These are phyloP conservation scores for Cavia porcellus DNA, from an alignment of 2,113 vertebrate species.

Conservation along the genomic window DNA sequence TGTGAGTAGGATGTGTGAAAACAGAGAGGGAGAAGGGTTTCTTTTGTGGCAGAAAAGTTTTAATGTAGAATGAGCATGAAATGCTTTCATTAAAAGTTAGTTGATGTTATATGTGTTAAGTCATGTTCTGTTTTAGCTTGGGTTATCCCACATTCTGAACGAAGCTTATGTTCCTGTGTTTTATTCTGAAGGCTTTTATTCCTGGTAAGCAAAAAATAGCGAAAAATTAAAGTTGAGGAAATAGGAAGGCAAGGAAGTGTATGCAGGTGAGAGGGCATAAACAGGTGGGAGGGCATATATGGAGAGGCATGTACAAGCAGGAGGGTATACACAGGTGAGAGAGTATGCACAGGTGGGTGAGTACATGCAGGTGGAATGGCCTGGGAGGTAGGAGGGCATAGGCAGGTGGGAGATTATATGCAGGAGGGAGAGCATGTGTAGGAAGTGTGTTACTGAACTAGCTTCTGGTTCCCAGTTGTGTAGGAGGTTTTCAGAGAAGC, in stretches of 20 bases:
- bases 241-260: not conserved
- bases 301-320: not conserved
- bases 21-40: not conserved
- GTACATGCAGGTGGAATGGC: not conserved
- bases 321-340: not conserved
- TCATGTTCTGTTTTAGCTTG: conserved; percentile 44
- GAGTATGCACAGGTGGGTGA: not conserved
- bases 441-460: not conserved
- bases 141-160: conserved; percentile 13
- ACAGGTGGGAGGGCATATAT: not conserved
- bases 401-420: not conserved
- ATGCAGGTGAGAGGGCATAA: not conserved
- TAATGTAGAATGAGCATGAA: conserved; percentile 42
- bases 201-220: not conserved
- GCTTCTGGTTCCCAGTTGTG: not conserved
- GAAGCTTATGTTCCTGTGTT: not conserved
- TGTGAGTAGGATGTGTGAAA: conserved; percentile 28
- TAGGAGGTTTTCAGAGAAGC: conserved; percentile 11
- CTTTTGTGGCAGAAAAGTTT: conserved; percentile 16
- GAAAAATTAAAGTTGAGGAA: not conserved
- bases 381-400: not conserved
- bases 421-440: not conserved
- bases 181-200: conserved; percentile 14
- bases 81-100: conserved; percentile 62
- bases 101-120: conserved; percentile 17